Percentiles rank a stretch among this genome's conserved stretches.
These are phyloP conservation scores for Danaus chrysippus DNA, from an alignment of 2,888 invertebrate species.

Conservation along the genomic window DNA sequence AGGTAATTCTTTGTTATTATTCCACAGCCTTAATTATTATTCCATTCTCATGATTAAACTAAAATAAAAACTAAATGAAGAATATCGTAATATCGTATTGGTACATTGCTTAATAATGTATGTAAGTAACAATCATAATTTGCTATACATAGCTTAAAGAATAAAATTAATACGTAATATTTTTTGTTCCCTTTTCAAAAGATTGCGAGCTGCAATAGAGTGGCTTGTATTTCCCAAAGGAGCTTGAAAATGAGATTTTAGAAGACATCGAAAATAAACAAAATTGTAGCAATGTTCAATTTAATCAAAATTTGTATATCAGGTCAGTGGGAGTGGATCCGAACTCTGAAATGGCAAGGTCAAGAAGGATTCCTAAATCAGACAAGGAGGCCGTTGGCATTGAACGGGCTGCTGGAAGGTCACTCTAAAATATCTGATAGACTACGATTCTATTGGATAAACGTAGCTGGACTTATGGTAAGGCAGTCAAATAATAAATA, in stretches of 20 bases:
- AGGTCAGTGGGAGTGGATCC: conserved; percentile 88
- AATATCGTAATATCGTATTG: not conserved
- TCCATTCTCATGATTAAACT: not conserved
- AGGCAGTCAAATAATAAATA: conserved; percentile 16
- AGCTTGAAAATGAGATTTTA: conserved; percentile 4
- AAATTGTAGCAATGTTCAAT: not conserved
- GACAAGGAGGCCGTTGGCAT: conserved; percentile 74
- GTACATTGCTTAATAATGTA: too few relatives aligned
- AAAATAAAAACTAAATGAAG: not conserved
- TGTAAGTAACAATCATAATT: too few relatives aligned
- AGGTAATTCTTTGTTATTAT: conserved; percentile 66
- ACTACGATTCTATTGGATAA: conserved; percentile 87
- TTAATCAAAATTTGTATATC: conserved; percentile 6
- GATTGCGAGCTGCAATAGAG: not conserved
- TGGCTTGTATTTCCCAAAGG: conserved; percentile 9
- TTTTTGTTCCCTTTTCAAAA: not conserved
- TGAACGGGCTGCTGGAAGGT: conserved; percentile 82
- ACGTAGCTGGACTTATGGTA: conserved; percentile 89
- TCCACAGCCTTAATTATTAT: not conserved
- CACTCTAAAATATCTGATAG: conserved; percentile 82
- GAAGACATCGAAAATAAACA: conserved; percentile 9
- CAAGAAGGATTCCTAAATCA: conserved; percentile 78
- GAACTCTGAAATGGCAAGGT: conserved; percentile 82
- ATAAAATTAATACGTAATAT: too few relatives aligned
- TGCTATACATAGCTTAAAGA: too few relatives aligned